These are phyloP conservation scores for Enteromius anoplus DNA, from an alignment of 2,797 vertebrate genomes.

Conservation along the genomic window DNA sequence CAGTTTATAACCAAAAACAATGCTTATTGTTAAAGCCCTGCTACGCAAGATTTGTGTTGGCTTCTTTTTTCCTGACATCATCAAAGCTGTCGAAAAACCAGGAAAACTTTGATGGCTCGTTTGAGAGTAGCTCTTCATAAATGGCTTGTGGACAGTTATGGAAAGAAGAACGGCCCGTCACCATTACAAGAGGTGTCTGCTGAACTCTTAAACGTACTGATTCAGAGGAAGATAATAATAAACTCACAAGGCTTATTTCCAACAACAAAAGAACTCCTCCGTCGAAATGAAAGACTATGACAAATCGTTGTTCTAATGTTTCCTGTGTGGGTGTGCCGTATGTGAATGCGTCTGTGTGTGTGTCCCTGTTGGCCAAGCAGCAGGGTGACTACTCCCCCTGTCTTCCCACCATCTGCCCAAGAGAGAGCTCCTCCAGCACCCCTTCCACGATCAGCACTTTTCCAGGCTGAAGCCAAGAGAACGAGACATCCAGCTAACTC, in stretches of 20 bases:
- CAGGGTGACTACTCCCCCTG: slow-evolving; percentile 61
- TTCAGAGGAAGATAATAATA: slow-evolving; percentile 46
- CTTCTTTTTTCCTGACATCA: slow-evolving; percentile 31
- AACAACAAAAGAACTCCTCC: slow-evolving; percentile 43
- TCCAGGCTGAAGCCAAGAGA: slow-evolving; percentile 46
- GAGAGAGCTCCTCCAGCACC: slow-evolving; percentile 58
- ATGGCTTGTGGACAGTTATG: slow-evolving; percentile 43
- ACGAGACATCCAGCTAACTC: slow-evolving; percentile 51
- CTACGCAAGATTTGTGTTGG: slow-evolving; percentile 31
- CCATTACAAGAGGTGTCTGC: slow-evolving; percentile 36
- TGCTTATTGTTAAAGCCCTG: not conserved
- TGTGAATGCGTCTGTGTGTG: slow-evolving; percentile 51
- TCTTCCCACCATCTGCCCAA: slow-evolving; percentile 63
- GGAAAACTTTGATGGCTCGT: slow-evolving; percentile 53
- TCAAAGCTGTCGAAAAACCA: slow-evolving; percentile 44
- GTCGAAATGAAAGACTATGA: slow-evolving; percentile 56
- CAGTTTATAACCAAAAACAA: not conserved
- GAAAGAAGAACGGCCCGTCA: slow-evolving; percentile 21
- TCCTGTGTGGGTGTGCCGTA: slow-evolving; percentile 47
- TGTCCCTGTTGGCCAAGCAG: slow-evolving; percentile 61
- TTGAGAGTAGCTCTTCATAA: slow-evolving; percentile 50
- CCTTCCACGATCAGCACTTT: slow-evolving; percentile 43
- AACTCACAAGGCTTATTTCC: slow-evolving; percentile 37
- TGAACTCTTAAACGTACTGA: slow-evolving; percentile 37
- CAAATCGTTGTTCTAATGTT: slow-evolving; percentile 52